Evolutionary conservation across 2,113 vertebrate genomes (phyloP).

Genomic region (Epinephelus fuscoguttatus): DNA sequence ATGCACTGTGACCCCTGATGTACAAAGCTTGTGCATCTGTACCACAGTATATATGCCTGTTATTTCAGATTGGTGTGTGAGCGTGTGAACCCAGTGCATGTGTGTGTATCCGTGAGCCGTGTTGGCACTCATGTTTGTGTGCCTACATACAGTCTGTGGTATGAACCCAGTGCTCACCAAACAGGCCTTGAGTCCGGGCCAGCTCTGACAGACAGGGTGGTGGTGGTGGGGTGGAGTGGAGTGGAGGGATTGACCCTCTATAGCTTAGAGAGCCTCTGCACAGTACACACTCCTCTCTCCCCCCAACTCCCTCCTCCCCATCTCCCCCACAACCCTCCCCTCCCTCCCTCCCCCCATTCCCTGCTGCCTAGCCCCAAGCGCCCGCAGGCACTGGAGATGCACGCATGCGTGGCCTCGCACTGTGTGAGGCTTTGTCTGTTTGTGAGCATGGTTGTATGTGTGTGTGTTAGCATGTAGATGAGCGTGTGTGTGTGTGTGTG

Average conservation of each 20-base stretch:
- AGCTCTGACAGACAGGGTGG: conserved; percentile 54
- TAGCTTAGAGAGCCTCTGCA: conserved; percentile 72
- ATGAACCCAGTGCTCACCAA: conserved; percentile 44
- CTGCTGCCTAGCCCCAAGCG: conserved; percentile 74
- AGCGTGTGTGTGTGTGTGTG: conserved; percentile 11
- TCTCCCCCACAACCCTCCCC: conserved; percentile 50
- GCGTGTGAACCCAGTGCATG: conserved; percentile 11
- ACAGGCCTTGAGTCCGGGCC: conserved; percentile 68
- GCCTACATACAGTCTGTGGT: conserved; percentile 27
- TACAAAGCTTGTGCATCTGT: conserved; percentile 16
- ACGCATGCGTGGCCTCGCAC: conserved; percentile 76
- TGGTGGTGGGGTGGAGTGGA: conserved; percentile 53
- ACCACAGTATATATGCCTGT: neutral
- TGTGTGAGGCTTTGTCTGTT: conserved; percentile 80
- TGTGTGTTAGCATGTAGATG: conserved; percentile 46
- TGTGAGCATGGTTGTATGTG: conserved; percentile 59
- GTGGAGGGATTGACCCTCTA: conserved; percentile 75
- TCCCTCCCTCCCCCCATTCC: conserved; percentile 58
- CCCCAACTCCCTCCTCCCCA: conserved; percentile 26
- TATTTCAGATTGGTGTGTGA: conserved; percentile 39
- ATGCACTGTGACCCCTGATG: conserved; percentile 34
- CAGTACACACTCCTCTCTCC: conserved; percentile 38
- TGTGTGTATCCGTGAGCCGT: conserved; percentile 14
- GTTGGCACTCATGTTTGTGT: conserved; percentile 26
- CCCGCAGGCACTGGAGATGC: conserved; percentile 79